A percentile compares a stretch with the other conserved stretches of the same genome.
phyloP scores from a whole-genome alignment of 2,888 invertebrate species.

The Pseudococcus longispinus region DNA sequence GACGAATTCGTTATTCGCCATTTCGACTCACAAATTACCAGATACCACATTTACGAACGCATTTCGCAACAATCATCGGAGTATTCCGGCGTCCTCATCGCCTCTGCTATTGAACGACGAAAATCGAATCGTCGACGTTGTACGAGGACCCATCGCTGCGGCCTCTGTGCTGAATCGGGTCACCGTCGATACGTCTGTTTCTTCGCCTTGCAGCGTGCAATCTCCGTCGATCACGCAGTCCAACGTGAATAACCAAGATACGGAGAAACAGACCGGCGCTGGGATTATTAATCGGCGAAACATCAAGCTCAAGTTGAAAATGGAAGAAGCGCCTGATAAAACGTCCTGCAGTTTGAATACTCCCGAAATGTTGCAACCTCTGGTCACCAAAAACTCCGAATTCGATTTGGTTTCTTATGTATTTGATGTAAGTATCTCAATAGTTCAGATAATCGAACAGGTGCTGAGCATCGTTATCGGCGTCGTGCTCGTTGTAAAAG shows the following conservation, averaged over 20 bases:
- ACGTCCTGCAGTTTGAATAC: conserved; percentile 60
- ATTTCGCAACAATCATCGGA: neutral
- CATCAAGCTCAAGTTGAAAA: conserved; percentile 43
- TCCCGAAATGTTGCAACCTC: conserved; percentile 64
- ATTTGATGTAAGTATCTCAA: conserved; percentile 63
- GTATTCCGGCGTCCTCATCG: neutral
- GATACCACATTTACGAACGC: neutral
- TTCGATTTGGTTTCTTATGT: conserved; percentile 64
- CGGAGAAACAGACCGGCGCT: neutral
- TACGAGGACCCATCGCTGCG: neutral
- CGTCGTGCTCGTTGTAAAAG: too few species aligned
- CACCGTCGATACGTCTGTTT: neutral
- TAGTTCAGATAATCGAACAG: too few species aligned
- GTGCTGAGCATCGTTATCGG: too few species aligned
- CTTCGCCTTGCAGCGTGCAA: conserved; percentile 38
- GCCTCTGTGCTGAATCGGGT: neutral
- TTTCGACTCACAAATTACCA: neutral
- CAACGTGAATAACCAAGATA: conserved; percentile 1
- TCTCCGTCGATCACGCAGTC: conserved; percentile 55
- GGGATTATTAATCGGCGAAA: conserved; percentile 43
- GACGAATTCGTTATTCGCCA: neutral
- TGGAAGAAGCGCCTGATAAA: neutral
- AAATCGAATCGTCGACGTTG: neutral
- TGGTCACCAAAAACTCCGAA: conserved; percentile 60
- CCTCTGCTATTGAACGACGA: neutral